phyloP scores from a whole-genome alignment of 2,888 invertebrate species.

The Byasa hedistus region DNA sequence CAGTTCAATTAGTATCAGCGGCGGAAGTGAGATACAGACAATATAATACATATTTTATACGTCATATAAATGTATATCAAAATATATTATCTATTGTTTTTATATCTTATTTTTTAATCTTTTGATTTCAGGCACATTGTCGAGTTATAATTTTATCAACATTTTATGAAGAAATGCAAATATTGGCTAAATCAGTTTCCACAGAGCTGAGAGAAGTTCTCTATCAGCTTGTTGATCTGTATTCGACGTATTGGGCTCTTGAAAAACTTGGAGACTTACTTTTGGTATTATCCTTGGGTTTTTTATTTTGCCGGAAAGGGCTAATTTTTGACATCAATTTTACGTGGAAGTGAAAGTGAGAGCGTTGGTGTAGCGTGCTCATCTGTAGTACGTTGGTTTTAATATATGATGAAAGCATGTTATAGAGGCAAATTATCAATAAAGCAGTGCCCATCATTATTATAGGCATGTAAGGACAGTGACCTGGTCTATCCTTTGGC shows the following conservation, averaged over 20 bases:
- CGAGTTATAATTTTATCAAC: conserved; percentile 88
- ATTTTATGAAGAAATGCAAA: conserved; percentile 80
- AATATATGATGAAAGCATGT: no score
- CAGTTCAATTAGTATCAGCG: conserved; percentile 89
- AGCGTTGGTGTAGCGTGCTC: no score
- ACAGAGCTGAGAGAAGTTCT: conserved; percentile 82
- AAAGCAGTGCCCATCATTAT: no score
- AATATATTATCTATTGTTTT: no score
- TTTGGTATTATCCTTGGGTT: conserved; percentile 76
- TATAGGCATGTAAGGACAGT: no score
- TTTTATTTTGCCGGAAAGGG: neutral
- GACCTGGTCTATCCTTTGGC: no score
- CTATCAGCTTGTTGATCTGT: conserved; percentile 85
- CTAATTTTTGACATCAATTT: no score
- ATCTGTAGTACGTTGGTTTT: no score
- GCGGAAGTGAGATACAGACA: conserved; percentile 82
- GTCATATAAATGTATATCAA: no score
- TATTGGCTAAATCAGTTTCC: conserved; percentile 73
- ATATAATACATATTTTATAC: no score
- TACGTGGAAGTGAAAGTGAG: no score
- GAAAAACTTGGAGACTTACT: conserved; percentile 88
- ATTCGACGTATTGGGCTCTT: conserved; percentile 86
- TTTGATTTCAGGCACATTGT: conserved; percentile 84
- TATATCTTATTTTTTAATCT: neutral
- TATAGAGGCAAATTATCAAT: no score